Evolutionary conservation across 2,113 vertebrate genomes (phyloP).

Genomic region (Anolis carolinensis): DNA sequence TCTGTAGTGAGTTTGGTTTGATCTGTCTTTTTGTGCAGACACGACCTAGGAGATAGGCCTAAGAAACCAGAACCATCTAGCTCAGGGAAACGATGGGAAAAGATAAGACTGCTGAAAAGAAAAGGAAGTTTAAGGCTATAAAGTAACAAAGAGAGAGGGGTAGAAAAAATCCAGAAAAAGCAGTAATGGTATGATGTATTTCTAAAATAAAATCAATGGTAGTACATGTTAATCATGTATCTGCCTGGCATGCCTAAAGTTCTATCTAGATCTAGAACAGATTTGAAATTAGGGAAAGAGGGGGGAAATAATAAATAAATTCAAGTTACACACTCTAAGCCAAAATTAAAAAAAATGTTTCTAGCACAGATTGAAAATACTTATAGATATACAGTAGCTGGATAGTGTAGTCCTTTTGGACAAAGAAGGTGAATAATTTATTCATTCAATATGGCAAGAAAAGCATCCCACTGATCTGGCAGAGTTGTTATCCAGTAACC

Average conservation of each 20-base stretch:
- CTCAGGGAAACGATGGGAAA: too few species aligned
- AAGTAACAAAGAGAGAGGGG: background rate
- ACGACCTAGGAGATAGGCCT: too few species aligned
- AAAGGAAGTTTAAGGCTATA: constrained; percentile 32
- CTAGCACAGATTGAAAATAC: background rate
- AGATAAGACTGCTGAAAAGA: constrained; percentile 20
- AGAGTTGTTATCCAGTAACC: background rate
- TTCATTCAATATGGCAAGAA: background rate
- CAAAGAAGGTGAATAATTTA: background rate
- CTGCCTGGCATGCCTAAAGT: constrained; percentile 17
- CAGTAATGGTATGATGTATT: constrained; percentile 7
- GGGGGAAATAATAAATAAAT: constrained; percentile 47
- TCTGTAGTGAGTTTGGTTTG: too few species aligned
- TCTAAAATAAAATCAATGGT: constrained; percentile 26
- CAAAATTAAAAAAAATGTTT: background rate
- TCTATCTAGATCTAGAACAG: constrained; percentile 16
- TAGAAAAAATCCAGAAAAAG: constrained; percentile 25
- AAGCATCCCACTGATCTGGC: background rate
- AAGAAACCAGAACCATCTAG: too few species aligned
- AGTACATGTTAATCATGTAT: constrained; percentile 4
- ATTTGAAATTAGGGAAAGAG: constrained; percentile 38
- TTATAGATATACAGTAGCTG: background rate
- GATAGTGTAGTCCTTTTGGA: background rate
- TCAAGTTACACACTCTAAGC: constrained; percentile 31
- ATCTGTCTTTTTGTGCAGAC: too few species aligned